These are phyloP conservation scores for Mustela lutreola DNA, from an alignment of 2,113 vertebrate genomes.

Conservation along the genomic window DNA sequence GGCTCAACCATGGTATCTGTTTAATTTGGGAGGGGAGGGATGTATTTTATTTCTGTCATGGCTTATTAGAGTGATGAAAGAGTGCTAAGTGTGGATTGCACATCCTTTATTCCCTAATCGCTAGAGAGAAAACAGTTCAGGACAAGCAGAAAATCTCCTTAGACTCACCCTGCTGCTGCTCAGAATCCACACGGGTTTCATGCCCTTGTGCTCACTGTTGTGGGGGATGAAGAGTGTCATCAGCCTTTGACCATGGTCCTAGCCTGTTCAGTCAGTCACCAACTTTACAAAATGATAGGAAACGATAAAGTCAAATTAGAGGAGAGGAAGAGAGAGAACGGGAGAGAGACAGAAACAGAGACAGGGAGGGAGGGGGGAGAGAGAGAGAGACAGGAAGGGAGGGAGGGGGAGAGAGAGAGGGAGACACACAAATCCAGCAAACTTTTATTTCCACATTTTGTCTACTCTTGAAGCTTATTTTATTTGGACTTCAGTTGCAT, in stretches of 20 bases:
- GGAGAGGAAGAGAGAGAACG: not conserved
- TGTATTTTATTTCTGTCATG: conserved; percentile 44
- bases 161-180: fast-evolving
- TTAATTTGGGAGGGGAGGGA: not conserved
- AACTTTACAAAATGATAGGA: not conserved
- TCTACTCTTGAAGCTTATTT: not conserved
- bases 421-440: no score
- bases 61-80: conserved; percentile 30
- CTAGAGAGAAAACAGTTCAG: conserved; percentile 48
- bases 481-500: conserved; percentile 61
- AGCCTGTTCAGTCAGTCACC: not conserved
- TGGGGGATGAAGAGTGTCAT: not conserved
- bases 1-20: not conserved
- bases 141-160: not conserved
- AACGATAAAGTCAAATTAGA: conserved; percentile 27
- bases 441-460: no score
- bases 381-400: not conserved
- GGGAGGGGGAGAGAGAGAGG: not conserved
- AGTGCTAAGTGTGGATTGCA: not conserved
- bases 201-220: not conserved
- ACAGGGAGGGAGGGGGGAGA: no score
- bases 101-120: conserved; percentile 80
- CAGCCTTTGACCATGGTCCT: not conserved
- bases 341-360: no score
- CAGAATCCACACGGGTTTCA: not conserved